Percentiles rank a stretch among this genome's conserved stretches.
Evolutionary conservation across 2,113 vertebrate genomes (phyloP).

Genomic region (Raja brachyura): DNA sequence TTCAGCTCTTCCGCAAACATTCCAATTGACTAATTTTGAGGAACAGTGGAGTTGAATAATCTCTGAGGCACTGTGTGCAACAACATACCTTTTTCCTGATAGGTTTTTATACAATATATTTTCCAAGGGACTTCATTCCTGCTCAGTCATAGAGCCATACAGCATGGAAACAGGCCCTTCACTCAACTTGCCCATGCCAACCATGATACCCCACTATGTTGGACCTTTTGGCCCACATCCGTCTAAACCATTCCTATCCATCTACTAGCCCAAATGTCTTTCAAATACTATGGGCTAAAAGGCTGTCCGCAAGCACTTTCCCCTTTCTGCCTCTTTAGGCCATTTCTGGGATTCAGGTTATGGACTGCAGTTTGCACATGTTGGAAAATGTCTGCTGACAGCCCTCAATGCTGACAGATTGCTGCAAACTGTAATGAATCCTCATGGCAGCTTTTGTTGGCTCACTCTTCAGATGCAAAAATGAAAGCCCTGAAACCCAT

Average conservation of each 20-base stretch:
- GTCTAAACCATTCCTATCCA: too few species aligned
- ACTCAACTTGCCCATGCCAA: too few species aligned
- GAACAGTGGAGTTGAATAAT: too few species aligned
- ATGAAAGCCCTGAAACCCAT: conserved; percentile 23
- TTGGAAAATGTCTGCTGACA: conserved; percentile 37
- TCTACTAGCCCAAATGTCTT: too few species aligned
- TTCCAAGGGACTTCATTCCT: not conserved
- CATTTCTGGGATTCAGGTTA: not conserved
- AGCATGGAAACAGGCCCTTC: too few species aligned
- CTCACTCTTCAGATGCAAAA: conserved; percentile 25
- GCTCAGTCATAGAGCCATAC: too few species aligned
- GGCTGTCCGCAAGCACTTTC: not conserved
- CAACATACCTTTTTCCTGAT: not conserved
- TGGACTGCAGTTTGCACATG: conserved; percentile 3
- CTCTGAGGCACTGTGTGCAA: not conserved
- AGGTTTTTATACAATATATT: not conserved
- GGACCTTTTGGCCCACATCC: too few species aligned
- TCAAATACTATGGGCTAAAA: not conserved
- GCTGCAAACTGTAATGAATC: conserved; percentile 36
- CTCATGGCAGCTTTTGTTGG: conserved; percentile 36
- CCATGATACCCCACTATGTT: too few species aligned
- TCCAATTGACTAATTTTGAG: not conserved
- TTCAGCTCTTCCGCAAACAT: not conserved
- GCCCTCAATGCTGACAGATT: conserved; percentile 10
- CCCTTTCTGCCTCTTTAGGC: not conserved